These are phyloP conservation scores for Acanthornis magna DNA, from an alignment of 2,797 vertebrate genomes.

Conservation along the genomic window DNA sequence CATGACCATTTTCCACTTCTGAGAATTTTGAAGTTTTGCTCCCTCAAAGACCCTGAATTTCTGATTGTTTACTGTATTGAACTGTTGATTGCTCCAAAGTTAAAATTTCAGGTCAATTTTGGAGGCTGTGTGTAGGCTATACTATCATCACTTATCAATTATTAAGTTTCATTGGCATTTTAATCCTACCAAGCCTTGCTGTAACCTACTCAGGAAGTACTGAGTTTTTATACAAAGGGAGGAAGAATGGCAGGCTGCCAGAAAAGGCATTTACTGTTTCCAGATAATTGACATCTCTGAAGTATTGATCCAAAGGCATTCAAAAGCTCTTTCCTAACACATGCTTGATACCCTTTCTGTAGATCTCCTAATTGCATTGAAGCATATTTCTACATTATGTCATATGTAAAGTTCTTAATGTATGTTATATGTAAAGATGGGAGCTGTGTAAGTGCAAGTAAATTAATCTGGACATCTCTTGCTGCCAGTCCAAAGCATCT, in stretches of 20 bases:
- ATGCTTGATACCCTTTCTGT: background rate
- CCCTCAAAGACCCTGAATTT: background rate
- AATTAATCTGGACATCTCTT: background rate
- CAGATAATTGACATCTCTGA: background rate
- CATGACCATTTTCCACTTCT: background rate
- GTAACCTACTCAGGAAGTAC: background rate
- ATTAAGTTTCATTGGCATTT: background rate
- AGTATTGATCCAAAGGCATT: slow-evolving; percentile 9
- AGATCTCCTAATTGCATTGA: background rate
- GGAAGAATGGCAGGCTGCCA: background rate
- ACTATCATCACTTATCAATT: background rate
- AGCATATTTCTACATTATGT: background rate
- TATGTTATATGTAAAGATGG: background rate
- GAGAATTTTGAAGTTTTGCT: background rate
- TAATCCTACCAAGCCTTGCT: background rate
- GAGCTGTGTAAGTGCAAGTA: background rate
- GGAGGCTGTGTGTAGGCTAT: background rate
- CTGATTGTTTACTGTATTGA: background rate
- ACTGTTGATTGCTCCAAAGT: background rate
- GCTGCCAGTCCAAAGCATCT: background rate
- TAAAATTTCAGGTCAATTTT: background rate
- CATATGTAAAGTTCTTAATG: background rate
- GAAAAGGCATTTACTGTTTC: slow-evolving; percentile 22
- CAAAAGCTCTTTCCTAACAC: background rate
- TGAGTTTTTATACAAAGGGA: background rate